A percentile compares a stretch with the other conserved stretches of the same genome.
phyloP scores from a whole-genome alignment of 2,797 vertebrate species.

The Hylomyscus alleni region DNA sequence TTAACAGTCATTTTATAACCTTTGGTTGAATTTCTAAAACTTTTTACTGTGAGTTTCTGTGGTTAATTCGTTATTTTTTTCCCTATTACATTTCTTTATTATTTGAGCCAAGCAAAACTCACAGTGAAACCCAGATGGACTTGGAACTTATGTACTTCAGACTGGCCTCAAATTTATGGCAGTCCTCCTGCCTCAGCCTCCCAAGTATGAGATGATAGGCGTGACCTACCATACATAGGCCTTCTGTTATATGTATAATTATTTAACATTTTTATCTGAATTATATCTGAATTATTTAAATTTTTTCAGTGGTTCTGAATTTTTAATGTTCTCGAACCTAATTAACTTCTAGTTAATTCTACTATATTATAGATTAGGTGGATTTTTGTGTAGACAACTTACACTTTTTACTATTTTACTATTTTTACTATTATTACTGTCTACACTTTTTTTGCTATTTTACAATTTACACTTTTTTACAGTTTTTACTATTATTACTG shows the following conservation, averaged over 20 bases:
- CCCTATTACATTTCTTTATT: background rate
- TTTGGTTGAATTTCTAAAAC: conserved; percentile 17
- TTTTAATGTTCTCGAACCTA: background rate
- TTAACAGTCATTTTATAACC: background rate
- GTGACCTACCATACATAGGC: background rate
- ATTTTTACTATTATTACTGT: background rate
- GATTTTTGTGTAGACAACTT: background rate
- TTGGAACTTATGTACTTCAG: background rate
- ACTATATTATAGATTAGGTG: background rate
- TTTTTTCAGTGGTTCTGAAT: background rate
- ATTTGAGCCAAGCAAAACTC: background rate
- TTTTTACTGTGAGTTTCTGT: background rate
- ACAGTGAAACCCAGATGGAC: background rate
- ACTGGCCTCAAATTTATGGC: background rate
- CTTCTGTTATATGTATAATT: background rate
- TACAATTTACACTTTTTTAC: background rate
- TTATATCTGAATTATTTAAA: conserved; percentile 1
- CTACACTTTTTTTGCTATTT: background rate
- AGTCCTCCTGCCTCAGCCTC: background rate
- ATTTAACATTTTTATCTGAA: background rate
- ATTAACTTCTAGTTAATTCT: background rate
- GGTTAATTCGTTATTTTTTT: conserved; percentile 14
- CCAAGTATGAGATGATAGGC: background rate
- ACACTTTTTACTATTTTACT: background rate
- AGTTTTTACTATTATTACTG: background rate